Conservation (phyloP, 2,113 vertebrate genomes). For the Mastomys coucha region DNA sequence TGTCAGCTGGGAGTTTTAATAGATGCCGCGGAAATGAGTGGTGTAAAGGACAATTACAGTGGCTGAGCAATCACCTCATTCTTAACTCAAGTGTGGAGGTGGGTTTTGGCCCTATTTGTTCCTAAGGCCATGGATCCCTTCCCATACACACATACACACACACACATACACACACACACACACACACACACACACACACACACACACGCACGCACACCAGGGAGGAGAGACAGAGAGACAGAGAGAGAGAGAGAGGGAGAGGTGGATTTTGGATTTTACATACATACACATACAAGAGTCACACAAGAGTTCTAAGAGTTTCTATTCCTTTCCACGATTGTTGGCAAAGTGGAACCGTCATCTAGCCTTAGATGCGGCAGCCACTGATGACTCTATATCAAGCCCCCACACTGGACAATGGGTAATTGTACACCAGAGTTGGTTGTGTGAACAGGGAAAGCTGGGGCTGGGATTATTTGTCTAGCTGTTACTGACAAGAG, state of each 20-base stretch:
- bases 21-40: constrained; percentile 58
- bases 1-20: constrained; percentile 66
- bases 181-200: not conserved
- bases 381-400: not conserved
- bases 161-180: too few species aligned
- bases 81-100: not conserved
- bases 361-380: not conserved
- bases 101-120: not conserved
- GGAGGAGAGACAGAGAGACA: not conserved
- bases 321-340: not conserved
- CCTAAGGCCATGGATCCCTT: not conserved
- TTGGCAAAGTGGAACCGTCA: not conserved
- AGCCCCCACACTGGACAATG: not conserved
- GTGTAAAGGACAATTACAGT: constrained; percentile 47
- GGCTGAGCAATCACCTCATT: constrained; percentile 37
- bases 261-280: not conserved
- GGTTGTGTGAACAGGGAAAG: constrained; percentile 24
- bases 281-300: not conserved
- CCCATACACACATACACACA: too few species aligned
- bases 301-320: not conserved
- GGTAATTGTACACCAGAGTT: not conserved
- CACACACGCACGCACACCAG: not conserved
- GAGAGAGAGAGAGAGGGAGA: not conserved
- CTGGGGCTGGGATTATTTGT: not conserved
- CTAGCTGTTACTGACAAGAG: not conserved